Evolutionary conservation across 2,888 invertebrate species (phyloP).

Genomic region (Lamellibrachia satsuma): DNA sequence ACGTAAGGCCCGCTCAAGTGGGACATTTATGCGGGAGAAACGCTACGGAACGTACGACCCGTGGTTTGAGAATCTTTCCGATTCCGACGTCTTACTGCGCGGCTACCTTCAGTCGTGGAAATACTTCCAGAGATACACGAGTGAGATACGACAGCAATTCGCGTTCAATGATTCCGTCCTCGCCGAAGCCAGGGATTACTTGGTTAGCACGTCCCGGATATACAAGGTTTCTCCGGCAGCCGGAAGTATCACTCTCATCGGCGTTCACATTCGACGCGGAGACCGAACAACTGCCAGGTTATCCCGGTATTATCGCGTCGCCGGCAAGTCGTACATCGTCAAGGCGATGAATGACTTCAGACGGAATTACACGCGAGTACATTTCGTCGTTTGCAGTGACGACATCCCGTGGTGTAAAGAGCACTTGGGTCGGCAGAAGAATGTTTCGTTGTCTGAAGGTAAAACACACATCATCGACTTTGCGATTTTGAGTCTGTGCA

Average conservation of each 20-base stretch:
- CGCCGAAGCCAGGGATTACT: not conserved
- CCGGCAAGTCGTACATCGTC: conserved; percentile 23
- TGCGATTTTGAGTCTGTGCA: conserved; percentile 29
- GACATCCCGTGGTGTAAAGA: conserved; percentile 29
- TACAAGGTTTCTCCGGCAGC: not conserved
- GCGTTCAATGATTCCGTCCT: conserved; percentile 27
- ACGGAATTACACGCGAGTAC: not conserved
- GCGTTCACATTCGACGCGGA: conserved; percentile 30
- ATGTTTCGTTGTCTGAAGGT: conserved; percentile 21
- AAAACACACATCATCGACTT: conserved; percentile 25
- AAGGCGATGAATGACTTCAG: conserved; percentile 28
- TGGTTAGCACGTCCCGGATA: not conserved
- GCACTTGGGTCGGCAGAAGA: not conserved
- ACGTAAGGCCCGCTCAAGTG: not conserved
- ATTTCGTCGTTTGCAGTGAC: conserved; percentile 30
- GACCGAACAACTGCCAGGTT: not conserved
- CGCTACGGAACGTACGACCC: conserved; percentile 20
- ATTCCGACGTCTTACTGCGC: conserved; percentile 26
- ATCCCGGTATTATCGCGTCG: conserved; percentile 20
- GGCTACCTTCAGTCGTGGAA: conserved; percentile 38
- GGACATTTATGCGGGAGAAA: not conserved
- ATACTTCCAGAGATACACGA: conserved; percentile 30
- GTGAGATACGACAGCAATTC: conserved; percentile 31
- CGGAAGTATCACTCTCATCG: not conserved
- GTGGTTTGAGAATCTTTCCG: not conserved